Conservation (phyloP, 2,797 vertebrate genomes). For the Cyclopterus lumpus region DNA sequence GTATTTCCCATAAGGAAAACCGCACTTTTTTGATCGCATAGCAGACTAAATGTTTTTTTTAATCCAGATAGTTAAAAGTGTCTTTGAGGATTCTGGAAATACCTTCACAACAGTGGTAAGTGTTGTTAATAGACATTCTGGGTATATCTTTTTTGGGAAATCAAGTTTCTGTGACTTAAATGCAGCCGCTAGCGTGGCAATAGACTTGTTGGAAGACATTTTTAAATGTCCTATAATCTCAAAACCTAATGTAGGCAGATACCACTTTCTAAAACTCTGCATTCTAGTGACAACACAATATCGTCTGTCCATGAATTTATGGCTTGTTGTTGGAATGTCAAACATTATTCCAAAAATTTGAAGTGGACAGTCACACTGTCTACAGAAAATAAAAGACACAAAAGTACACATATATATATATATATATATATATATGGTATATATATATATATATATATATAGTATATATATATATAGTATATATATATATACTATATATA, state of each 20-base stretch:
- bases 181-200: conserved; percentile 20
- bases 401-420: conserved; percentile 11
- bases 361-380: conserved; percentile 53
- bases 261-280: conserved; percentile 22
- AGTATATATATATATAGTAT: neutral
- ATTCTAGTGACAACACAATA: conserved; percentile 33
- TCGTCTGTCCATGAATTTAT: conserved; percentile 64
- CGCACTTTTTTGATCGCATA: neutral
- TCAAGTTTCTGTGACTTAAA: conserved; percentile 3
- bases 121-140: neutral
- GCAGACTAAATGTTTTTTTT: neutral
- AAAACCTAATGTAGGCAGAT: conserved; percentile 57
- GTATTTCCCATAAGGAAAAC: too few species aligned
- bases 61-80: neutral
- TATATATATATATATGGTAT: neutral
- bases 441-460: neutral
- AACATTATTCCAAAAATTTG: conserved; percentile 61
- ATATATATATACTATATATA: conserved; percentile 2
- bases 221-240: conserved; percentile 34
- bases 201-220: conserved; percentile 14
- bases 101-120: neutral
- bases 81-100: neutral
- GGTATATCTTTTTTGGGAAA: conserved; percentile 18
- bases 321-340: conserved; percentile 80
- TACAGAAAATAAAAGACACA: conserved; percentile 57